Percentiles rank a stretch among this genome's conserved stretches.
Evolutionary conservation across 2,113 vertebrate species (phyloP).

Genomic region (Meriones unguiculatus): DNA sequence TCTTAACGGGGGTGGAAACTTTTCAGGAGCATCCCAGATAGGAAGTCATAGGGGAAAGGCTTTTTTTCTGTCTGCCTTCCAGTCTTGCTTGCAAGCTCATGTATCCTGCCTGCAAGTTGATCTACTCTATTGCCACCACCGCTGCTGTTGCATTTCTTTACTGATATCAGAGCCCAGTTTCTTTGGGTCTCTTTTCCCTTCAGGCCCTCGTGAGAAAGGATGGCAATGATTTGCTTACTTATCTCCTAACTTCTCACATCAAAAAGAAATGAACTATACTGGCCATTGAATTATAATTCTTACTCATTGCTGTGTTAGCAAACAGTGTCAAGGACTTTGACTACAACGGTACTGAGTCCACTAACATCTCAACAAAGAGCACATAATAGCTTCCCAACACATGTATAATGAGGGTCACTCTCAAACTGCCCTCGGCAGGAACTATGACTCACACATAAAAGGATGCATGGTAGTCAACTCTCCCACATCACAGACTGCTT

Average conservation of each 20-base stretch:
- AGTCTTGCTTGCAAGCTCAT: neutral
- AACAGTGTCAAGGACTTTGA: neutral
- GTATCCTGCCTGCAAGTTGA: neutral
- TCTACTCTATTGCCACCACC: neutral
- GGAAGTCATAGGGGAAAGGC: neutral
- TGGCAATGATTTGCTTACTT: neutral
- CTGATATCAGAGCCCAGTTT: neutral
- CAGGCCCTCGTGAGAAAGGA: neutral
- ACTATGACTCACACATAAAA: constrained; percentile 49
- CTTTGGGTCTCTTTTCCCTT: neutral
- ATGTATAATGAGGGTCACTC: constrained; percentile 3
- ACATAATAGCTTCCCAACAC: neutral
- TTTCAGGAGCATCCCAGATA: neutral
- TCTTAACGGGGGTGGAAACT: neutral
- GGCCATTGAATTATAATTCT: neutral
- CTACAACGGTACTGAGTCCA: neutral
- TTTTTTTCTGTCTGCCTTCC: neutral
- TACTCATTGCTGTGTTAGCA: neutral
- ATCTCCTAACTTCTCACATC: neutral
- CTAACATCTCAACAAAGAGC: constrained; percentile 9
- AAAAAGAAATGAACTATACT: neutral
- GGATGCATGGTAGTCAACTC: constrained; percentile 7
- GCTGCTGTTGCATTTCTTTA: neutral
- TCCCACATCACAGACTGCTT: constrained; percentile 35
- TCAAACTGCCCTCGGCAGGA: constrained; percentile 5